These are phyloP conservation scores for Hydroisotoma schaefferi DNA, from an alignment of 2,888 invertebrate genomes.

Conservation along the genomic window DNA sequence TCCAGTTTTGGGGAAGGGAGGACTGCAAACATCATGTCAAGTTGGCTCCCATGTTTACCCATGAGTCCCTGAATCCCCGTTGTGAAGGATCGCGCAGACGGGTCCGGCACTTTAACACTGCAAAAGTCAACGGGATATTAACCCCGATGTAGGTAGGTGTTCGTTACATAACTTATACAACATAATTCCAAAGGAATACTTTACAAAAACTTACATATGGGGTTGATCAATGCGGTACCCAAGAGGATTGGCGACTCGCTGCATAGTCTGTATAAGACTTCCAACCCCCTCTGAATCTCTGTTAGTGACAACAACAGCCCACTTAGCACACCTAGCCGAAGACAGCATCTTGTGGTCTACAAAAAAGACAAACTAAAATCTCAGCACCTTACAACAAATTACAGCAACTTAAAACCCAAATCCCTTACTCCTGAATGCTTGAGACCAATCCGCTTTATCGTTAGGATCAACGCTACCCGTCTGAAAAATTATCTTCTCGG, in stretches of 20 bases:
- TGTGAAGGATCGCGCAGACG: slow-evolving; percentile 9
- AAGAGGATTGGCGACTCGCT: background rate
- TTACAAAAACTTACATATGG: background rate
- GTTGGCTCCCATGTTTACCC: slow-evolving; percentile 15
- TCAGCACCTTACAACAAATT: background rate
- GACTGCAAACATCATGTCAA: slow-evolving; percentile 54
- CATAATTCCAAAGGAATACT: no score
- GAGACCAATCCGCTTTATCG: slow-evolving; percentile 1
- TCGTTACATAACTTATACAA: no score
- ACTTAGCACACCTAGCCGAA: background rate
- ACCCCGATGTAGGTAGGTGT: no score
- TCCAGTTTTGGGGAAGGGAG: slow-evolving; percentile 55
- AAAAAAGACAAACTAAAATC: background rate
- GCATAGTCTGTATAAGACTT: background rate
- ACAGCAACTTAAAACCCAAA: background rate
- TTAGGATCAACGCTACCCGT: background rate
- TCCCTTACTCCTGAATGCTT: slow-evolving; percentile 7
- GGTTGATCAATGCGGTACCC: background rate
- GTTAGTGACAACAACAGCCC: background rate
- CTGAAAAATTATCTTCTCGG: background rate
- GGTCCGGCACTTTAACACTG: background rate
- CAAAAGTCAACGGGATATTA: background rate
- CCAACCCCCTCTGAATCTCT: background rate
- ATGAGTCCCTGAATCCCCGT: slow-evolving; percentile 21
- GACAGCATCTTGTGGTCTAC: background rate